These are phyloP conservation scores for Oxyura jamaicensis DNA, from an alignment of 2,113 vertebrate genomes.

Conservation along the genomic window DNA sequence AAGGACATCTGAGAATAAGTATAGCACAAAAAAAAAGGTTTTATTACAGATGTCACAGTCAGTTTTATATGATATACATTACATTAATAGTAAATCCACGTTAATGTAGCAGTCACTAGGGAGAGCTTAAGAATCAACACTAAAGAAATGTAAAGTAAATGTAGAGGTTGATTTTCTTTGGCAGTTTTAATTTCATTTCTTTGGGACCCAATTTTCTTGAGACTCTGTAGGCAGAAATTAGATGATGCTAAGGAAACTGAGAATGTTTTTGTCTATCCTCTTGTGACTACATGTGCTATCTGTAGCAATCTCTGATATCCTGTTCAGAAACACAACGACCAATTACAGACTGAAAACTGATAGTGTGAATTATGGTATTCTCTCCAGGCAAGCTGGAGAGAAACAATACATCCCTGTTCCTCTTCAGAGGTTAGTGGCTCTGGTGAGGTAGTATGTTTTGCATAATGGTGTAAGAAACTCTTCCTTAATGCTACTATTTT, in stretches of 20 bases:
- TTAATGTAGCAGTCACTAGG: not conserved
- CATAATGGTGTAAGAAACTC: not conserved
- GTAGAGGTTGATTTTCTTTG: not conserved
- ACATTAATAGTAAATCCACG: not conserved
- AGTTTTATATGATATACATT: not conserved
- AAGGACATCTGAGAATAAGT: not conserved
- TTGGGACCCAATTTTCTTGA: not conserved
- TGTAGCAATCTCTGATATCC: not conserved
- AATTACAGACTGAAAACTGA: not conserved
- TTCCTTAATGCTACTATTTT: not conserved
- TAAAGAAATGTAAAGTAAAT: not conserved
- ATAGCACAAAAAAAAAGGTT: not conserved
- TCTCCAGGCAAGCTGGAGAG: not conserved
- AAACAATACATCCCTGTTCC: not conserved
- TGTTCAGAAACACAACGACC: not conserved
- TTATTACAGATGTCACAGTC: not conserved
- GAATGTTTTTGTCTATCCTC: not conserved
- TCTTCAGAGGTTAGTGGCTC: not conserved
- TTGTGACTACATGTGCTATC: not conserved
- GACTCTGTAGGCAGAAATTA: not conserved
- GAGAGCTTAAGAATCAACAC: not conserved
- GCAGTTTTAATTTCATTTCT: not conserved
- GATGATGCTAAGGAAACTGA: not conserved
- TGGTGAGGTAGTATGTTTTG: not conserved
- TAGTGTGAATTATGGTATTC: not conserved